Evolutionary conservation across 2,113 vertebrate species (phyloP).

Genomic region (Neolamprologus fasciatus): DNA sequence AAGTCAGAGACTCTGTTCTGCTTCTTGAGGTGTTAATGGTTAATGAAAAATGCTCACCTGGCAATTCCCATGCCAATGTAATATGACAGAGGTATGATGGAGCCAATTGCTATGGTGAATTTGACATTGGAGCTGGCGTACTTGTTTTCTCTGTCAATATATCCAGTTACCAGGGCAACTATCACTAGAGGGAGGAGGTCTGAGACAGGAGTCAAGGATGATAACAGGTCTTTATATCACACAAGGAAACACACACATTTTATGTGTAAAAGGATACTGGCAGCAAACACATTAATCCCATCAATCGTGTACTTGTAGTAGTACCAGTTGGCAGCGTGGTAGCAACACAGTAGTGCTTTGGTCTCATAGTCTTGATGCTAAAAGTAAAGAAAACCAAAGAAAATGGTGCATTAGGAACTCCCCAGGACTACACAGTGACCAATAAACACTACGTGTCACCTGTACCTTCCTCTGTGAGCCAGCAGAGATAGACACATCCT

Average conservation of each 20-base stretch:
- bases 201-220: constrained; percentile 58
- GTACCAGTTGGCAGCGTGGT: constrained; percentile 75
- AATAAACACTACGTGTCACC: neutral
- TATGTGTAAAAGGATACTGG: constrained; percentile 73
- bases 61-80: constrained; percentile 90
- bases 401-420: neutral
- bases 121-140: constrained; percentile 72
- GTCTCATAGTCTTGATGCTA: constrained; percentile 57
- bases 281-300: constrained; percentile 77
- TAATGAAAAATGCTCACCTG: constrained; percentile 61
- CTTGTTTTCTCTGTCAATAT: constrained; percentile 73
- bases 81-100: constrained; percentile 85
- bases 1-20: neutral
- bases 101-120: constrained; percentile 76
- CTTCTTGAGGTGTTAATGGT: fast-evolving
- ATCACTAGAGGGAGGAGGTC: constrained; percentile 82
- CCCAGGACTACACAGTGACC: neutral
- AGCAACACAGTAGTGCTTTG: constrained; percentile 72
- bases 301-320: constrained; percentile 82
- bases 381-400: neutral
- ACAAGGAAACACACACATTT: neutral
- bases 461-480: constrained; percentile 47
- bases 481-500: constrained; percentile 50
- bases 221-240: neutral
- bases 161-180: constrained; percentile 78